Conservation (phyloP, 1,140 invertebrate species). For the Himalopsyche phryganea region DNA sequence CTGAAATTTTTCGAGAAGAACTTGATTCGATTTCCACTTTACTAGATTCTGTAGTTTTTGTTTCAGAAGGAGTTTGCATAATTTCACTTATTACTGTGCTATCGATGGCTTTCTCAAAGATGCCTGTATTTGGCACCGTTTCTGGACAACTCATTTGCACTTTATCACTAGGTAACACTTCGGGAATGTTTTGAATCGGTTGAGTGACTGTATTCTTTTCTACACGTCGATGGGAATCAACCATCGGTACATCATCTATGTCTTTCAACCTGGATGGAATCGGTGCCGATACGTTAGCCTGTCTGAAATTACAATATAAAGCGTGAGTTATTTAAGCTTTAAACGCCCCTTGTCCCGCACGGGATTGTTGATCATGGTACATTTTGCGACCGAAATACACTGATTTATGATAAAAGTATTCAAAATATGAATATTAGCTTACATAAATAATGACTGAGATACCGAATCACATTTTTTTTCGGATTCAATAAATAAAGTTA, state of each 20-base stretch:
- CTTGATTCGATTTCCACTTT: constrained; percentile 4
- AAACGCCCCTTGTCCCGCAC: too few species aligned
- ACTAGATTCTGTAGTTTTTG: neutral
- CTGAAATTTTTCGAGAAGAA: neutral
- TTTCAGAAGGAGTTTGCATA: neutral
- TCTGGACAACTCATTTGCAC: neutral
- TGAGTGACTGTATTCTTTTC: constrained; percentile 11
- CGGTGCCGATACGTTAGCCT: constrained; percentile 27
- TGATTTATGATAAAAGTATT: too few species aligned
- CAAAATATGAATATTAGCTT: too few species aligned
- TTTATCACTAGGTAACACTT: neutral
- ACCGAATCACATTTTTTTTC: too few species aligned
- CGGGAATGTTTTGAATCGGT: constrained; percentile 1
- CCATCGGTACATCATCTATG: constrained; percentile 13
- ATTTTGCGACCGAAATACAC: too few species aligned
- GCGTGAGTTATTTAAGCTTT: too few species aligned
- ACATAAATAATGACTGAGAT: too few species aligned
- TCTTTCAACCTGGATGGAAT: constrained; percentile 20
- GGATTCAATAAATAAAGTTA: too few species aligned
- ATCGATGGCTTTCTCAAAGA: too few species aligned
- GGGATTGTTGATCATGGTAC: too few species aligned
- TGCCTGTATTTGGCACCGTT: neutral
- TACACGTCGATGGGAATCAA: constrained; percentile 8
- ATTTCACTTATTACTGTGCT: too few species aligned
- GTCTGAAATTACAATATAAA: constrained; percentile 22